A percentile compares a stretch with the other conserved stretches of the same genome.
These are phyloP conservation scores for Rhinoraja longicauda DNA, from an alignment of 2,797 vertebrate genomes.

Conservation along the genomic window DNA sequence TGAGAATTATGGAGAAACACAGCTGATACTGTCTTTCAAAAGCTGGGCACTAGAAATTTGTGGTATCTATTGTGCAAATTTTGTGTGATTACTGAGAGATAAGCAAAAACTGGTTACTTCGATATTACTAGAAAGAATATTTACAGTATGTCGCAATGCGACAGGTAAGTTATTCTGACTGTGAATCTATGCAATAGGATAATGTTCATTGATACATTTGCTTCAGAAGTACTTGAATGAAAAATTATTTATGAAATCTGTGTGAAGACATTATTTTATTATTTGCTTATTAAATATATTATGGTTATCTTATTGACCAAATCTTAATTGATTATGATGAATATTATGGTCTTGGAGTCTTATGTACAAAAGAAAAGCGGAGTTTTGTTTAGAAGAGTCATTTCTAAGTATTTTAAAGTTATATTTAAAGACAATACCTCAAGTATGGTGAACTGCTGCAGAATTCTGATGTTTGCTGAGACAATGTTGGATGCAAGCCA, in stretches of 20 bases:
- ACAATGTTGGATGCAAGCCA: too few relatives aligned
- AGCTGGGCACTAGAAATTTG: not conserved
- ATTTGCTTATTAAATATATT: not conserved
- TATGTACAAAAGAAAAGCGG: not conserved
- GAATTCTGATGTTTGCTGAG: not conserved
- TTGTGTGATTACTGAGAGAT: not conserved
- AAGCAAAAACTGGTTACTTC: not conserved
- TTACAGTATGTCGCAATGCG: not conserved
- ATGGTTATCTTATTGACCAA: not conserved
- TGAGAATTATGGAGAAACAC: not conserved
- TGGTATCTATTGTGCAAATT: not conserved
- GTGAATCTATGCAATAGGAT: not conserved
- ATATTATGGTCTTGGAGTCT: not conserved
- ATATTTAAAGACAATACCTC: not conserved
- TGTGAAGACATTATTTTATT: not conserved
- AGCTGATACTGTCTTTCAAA: constrained; percentile 35
- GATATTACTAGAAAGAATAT: not conserved
- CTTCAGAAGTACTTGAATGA: not conserved
- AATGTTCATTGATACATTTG: not conserved
- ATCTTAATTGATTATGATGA: not conserved
- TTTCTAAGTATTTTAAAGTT: not conserved
- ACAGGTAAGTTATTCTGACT: not conserved
- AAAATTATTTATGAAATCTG: not conserved
- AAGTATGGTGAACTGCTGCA: not conserved
- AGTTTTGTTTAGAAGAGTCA: not conserved